A percentile compares a stretch with the other conserved stretches of the same genome.
Evolutionary conservation across 2,797 vertebrate species (phyloP).

Genomic region (Rhabdomys pumilio): DNA sequence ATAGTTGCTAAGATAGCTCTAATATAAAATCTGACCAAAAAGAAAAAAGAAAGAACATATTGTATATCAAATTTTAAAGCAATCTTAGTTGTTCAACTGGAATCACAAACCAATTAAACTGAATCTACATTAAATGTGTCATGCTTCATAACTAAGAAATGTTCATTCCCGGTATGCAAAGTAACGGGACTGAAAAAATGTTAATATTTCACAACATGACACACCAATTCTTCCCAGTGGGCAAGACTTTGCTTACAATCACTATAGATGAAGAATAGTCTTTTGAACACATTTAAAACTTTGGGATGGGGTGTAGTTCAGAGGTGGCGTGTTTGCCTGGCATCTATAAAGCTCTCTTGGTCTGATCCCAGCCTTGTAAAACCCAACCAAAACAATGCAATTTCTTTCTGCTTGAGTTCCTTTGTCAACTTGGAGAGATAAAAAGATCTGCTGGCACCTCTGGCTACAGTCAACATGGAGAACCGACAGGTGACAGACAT

Average conservation of each 20-base stretch:
- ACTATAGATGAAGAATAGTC: not conserved
- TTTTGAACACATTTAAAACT: not conserved
- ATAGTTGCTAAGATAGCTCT: not conserved
- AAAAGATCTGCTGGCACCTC: not conserved
- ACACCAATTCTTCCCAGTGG: not conserved
- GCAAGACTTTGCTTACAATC: slow-evolving; percentile 9
- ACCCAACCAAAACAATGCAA: not conserved
- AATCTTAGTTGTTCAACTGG: slow-evolving; percentile 12
- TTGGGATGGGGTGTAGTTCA: not conserved
- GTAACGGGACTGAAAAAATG: slow-evolving; percentile 42
- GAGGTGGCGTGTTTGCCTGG: not conserved
- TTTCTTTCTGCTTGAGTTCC: not conserved
- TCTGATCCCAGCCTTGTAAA: not conserved
- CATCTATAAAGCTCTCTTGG: not conserved
- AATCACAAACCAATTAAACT: slow-evolving; percentile 11
- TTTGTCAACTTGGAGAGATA: not conserved
- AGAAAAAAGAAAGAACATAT: not conserved
- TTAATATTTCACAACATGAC: not conserved
- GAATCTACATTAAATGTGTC: not conserved
- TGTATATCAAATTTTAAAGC: not conserved
- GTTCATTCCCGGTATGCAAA: not conserved
- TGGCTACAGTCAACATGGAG: not conserved
- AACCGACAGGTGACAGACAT: not conserved
- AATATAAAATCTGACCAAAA: not conserved
- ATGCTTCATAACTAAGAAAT: slow-evolving; percentile 8